Evolutionary conservation across 2,888 invertebrate species (phyloP), one percentile per base, ranked within the genome.

Genomic region (Dolomedes plantarius): DNA sequence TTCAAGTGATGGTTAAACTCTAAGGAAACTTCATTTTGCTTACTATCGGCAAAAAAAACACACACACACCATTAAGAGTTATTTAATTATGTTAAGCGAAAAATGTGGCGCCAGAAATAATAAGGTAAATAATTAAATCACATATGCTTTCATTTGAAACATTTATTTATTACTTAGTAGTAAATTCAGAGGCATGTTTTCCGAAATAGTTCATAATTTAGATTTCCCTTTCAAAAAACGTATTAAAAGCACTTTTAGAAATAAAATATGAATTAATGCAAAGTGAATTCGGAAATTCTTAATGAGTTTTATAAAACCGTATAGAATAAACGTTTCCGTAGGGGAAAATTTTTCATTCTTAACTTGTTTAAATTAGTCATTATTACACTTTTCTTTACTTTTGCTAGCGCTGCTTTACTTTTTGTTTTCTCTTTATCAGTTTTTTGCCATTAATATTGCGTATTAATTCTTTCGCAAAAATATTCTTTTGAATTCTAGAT

Each of bases 191-290:
- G 1, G 2, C 2, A 1, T 56, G 23, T 56, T 36, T 36, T 9
- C 5, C 36, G 36, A 36, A 36, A 7, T 36, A 36, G 36, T 36
- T 23, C 23, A 23, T 56, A 56, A 56, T 56, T 3, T 16, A 56
- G 23, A 56, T 23, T 23, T 56, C 11, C 13, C 41, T 46, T 46
- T 46, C 16, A 16, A 46, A 46, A 46, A 56, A 11, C 56, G 23
- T 23, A 23, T 23, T 56, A 56, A 23, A 56, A 23, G 56, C 19
- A 2, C 23, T 56, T 23, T 56, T 56, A 23, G 3, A 9, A 56
- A 56, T 56, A 23, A 56, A 46, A 11, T 46, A 56, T 23, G 56
- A 56, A 56, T 56, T 56, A 56, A 56, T 56, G 19, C 23, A 23
- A 56, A 56, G 23, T 56, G 23, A 19, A 56, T 56, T 56, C 2